Percentiles rank a stretch among this genome's conserved stretches.
Evolutionary conservation across 2,888 invertebrate species (phyloP).

Genomic region (Scaptomyza cyrtandrae): DNA sequence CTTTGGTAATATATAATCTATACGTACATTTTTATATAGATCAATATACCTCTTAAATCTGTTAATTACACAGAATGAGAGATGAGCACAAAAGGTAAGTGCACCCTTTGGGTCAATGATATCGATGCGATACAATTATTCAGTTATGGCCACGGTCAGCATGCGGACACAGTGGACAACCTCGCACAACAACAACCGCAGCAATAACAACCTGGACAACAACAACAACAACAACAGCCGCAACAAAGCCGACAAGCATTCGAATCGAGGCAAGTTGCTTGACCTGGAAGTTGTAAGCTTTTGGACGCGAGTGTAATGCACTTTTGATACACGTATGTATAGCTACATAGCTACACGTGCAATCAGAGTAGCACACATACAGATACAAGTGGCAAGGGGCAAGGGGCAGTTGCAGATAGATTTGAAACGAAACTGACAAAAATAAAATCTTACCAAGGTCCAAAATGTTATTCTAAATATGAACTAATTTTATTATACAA

Average conservation of each 20-base stretch:
- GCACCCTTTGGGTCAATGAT: slow-evolving; percentile 74
- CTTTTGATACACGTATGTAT: not conserved
- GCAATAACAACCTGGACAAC: not conserved
- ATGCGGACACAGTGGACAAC: not conserved
- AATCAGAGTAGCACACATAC: not conserved
- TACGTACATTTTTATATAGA: no score
- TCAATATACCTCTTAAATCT: no score
- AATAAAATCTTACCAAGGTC: no score
- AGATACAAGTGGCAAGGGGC: not conserved
- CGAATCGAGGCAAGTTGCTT: slow-evolving; percentile 59
- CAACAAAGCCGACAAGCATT: slow-evolving; percentile 5
- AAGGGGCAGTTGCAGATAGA: no score
- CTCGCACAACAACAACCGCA: not conserved
- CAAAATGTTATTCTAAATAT: no score
- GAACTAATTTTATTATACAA: no score
- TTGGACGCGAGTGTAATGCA: slow-evolving; percentile 53
- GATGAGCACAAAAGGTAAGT: slow-evolving; percentile 64
- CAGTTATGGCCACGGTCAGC: slow-evolving; percentile 34
- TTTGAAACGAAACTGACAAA: no score
- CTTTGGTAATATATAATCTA: no score
- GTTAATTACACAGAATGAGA: not conserved
- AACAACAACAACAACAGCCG: not conserved
- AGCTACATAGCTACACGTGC: not conserved
- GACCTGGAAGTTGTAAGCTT: slow-evolving; percentile 64
- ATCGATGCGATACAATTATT: slow-evolving; percentile 42